Base-by-base conservation (phyloP, 2,888 invertebrate species). In the Lithophane semibrunnea region DNA sequence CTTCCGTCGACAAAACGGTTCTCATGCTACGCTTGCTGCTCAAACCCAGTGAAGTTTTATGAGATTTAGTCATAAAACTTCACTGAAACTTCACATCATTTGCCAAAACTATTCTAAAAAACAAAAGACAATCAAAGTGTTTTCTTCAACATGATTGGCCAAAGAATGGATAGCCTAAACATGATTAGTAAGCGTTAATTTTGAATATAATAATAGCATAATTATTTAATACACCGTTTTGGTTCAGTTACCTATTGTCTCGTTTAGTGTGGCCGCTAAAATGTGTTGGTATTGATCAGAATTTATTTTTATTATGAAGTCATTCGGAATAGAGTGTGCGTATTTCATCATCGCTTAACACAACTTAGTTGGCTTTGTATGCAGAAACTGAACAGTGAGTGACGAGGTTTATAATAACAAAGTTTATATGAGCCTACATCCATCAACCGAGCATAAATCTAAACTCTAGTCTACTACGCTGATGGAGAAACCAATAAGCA, bases 101-200 rank as follows among this genome's bases (percentile, higher is more conserved):
- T 24, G 21, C 21, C 10, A 0, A 24, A 2, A 21, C 9, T 73
- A 16, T 37, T 24, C 10, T 10, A 61, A 63, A 85, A 61, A 63
- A 85, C 86, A 89, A 89, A 86, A 82, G 74, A 76, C 81, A 79
- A 84, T 88, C 76, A 86, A 70, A 71, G 61, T 69, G 68, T 77
- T 77, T 75, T 21, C 44, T 54, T 63, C 29, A 44, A 70, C 76
- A 44, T 72, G 64, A 83, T 88, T 84, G 78, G 80, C 54, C 47
- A 24, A 66, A 88, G 88, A 89, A 88, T 85, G 49, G 77, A 10
- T 65, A 18, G 67, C 73, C 69, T 83, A 84, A 83, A 80, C 83
- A 87, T 88, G 84, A 89, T 87, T 86, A 87, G 85, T 83, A 65
- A 66, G 70, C 82, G 84, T 86, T 89, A 86, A 86, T 88, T 87